Base-by-base conservation (phyloP, 2,888 invertebrate genomes). In the Brenthis hecate region DNA sequence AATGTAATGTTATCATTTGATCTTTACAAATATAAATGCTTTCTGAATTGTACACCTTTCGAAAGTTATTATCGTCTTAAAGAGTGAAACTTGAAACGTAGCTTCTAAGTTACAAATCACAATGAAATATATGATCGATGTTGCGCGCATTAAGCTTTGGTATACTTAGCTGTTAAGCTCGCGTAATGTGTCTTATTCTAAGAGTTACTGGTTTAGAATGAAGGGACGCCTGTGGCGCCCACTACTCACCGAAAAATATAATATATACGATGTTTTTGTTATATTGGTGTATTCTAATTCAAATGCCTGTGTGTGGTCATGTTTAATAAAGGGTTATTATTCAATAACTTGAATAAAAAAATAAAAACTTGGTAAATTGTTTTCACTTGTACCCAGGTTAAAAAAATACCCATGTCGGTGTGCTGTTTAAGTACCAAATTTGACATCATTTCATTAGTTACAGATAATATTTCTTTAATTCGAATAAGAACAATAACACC, bases 231-330 rank as follows among this genome's bases (percentile, higher is more conserved):
- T 85, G 90, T 87, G 83, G 91, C 85, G 89, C 79, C 77, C 77
- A 78, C 78, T 80, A 79, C 80, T 81, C 81, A 83, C 85, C 84
- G 47, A 81, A 84, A 82, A 80, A 82, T 79, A 81, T 81, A 86
- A 88, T 87, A 86, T 86, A 91, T 90, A 86, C 85, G 82, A 84
- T 85, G 83, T 91, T 91, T 91, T 89, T 88, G 87, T 88, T 88
- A 86, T 85, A 85, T 84, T 80, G 77, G 85, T 85, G 80, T 88
- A 89, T 90, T 87, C 86, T 88, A 88, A 91, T 89, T 90, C 83
- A 81, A 85, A 84, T 83, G 80, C 72, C 80, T 81, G 87, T 88
- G 91, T 91, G 91, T 89, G 91, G 91, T 90, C 81, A 76, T 28
- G 32, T 51, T 56, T 62, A 14, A 63, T 53, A 16, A 16, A 16